These are phyloP conservation scores for Craseonycteris thonglongyai DNA, from an alignment of 2,113 vertebrate genomes.

Conservation along the genomic window DNA sequence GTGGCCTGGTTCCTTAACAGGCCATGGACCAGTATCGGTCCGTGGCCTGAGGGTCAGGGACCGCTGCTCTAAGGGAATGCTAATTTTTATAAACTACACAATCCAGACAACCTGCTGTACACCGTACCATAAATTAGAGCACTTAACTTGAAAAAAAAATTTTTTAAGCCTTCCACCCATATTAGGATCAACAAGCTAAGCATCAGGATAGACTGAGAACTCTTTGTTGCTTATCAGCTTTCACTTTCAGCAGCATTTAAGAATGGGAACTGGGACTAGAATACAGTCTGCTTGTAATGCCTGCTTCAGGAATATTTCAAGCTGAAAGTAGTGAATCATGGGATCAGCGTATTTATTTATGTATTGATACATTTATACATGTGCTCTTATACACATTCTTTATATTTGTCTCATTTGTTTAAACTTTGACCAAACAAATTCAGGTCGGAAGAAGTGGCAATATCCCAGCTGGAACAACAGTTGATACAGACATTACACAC, in stretches of 20 bases:
- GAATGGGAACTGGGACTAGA: background rate
- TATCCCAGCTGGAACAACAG: conserved; percentile 98
- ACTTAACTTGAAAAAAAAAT: background rate
- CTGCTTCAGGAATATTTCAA: conserved; percentile 12
- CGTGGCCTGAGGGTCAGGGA: too few species aligned
- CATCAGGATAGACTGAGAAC: background rate
- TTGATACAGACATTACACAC: conserved; percentile 98
- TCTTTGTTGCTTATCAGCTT: background rate
- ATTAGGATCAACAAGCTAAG: background rate
- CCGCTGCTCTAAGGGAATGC: too few species aligned
- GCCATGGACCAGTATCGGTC: too few species aligned
- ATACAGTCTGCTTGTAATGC: background rate
- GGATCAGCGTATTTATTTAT: background rate
- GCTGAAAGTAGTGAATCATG: background rate
- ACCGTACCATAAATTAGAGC: background rate
- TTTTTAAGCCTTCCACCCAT: background rate
- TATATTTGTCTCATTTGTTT: conserved; percentile 55
- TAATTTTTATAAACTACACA: background rate
- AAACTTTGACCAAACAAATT: conserved; percentile 48
- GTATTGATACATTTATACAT: background rate
- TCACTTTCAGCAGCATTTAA: background rate
- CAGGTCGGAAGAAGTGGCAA: conserved; percentile 98
- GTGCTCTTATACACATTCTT: conserved; percentile 18
- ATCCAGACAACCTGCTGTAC: background rate
- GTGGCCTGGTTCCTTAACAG: too few species aligned